phyloP scores from a whole-genome alignment of 2,797 vertebrate species.

The Mormyrops boulengeri region DNA sequence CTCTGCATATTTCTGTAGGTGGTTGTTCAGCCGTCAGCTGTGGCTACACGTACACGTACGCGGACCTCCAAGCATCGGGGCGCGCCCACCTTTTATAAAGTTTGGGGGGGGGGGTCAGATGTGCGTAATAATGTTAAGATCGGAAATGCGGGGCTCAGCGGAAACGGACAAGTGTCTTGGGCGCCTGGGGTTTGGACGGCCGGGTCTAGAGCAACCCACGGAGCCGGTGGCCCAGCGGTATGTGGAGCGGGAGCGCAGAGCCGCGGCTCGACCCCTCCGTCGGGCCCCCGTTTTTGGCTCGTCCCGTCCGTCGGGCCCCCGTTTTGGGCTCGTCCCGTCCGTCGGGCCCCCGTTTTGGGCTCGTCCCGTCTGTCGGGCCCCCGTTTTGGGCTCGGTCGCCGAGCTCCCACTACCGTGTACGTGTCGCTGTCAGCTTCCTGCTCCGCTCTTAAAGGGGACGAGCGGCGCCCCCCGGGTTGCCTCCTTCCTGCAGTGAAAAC shows the following conservation, averaged over 20 bases:
- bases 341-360: too few species aligned
- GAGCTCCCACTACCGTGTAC: slow-evolving; percentile 18
- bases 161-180: background rate
- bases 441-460: slow-evolving; percentile 19
- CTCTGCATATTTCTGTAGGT: background rate
- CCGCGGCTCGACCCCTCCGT: background rate
- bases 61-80: background rate
- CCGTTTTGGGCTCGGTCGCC: background rate
- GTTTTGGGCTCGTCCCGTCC: too few species aligned
- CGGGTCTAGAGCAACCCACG: background rate
- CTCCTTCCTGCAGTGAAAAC: too few species aligned
- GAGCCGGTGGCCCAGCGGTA: background rate
- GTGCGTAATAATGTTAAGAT: background rate
- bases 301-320: background rate
- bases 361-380: too few species aligned
- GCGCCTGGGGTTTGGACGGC: background rate
- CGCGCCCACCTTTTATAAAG: background rate
- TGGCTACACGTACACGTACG: background rate
- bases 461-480: background rate
- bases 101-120: background rate
- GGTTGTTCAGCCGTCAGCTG: background rate
- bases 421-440: slow-evolving; percentile 21
- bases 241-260: background rate
- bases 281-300: background rate
- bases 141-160: background rate